Conservation (phyloP, 2,113 vertebrate species). For the Mellivora capensis region DNA sequence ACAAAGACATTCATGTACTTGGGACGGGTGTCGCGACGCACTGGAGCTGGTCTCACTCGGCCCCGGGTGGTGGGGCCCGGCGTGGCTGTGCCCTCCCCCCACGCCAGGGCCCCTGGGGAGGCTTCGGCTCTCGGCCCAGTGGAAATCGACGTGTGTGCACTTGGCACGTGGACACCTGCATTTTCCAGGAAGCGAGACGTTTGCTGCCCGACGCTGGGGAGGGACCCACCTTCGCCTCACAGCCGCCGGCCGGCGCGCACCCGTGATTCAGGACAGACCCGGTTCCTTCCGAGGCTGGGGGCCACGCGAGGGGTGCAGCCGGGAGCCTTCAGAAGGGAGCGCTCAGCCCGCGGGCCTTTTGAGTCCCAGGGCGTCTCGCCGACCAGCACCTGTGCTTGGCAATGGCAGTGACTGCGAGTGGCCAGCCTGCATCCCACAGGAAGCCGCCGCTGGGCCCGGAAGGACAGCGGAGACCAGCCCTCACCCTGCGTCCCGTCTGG, state of each 20-base stretch:
- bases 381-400: not conserved
- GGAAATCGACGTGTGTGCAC: rapidly evolving
- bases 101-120: too few relatives aligned
- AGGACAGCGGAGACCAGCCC: not conserved
- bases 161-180: not conserved
- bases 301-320: not conserved
- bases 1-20: too few relatives aligned
- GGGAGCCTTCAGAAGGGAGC: not conserved
- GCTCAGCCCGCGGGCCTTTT: not conserved
- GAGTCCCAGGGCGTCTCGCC: not conserved
- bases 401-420: rapidly evolving
- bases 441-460: rapidly evolving
- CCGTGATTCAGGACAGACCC: too few relatives aligned
- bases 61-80: not conserved
- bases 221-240: not conserved
- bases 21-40: not conserved
- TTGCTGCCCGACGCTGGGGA: not conserved
- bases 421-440: not conserved
- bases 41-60: not conserved
- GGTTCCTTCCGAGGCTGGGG: not conserved
- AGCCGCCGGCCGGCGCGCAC: rapidly evolving
- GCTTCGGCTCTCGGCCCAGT: not conserved
- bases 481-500: rapidly evolving
- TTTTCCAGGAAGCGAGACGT: rapidly evolving
- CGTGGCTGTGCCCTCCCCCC: too few relatives aligned